Evolutionary conservation across 2,797 vertebrate species (phyloP), one percentile per base, ranked within the genome.

Genomic region (Austrolebias charrua): DNA sequence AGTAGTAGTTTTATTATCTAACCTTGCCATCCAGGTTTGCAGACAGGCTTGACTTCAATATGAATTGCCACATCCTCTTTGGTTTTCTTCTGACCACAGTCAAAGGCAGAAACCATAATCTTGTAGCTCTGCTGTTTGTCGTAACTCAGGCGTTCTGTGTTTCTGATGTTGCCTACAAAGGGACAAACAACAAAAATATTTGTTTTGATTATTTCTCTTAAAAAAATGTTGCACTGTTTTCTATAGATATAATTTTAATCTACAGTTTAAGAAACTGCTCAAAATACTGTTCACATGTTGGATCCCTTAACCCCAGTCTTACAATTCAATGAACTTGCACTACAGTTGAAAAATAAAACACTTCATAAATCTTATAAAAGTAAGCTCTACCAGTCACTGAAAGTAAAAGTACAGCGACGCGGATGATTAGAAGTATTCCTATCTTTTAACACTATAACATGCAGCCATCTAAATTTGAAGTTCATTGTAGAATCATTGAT

Each of bases 21-120:
- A 98, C 98, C 98, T 95, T 98, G 95, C 97, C 97, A 99, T 62
- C 96, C 98, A 14, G 98, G 96, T 76, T 97, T 98, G 92, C 98
- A 99, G 60, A 97, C 94, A 3, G 98, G 97, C 82, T 97, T 96
- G 80, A 99, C 93, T 11, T 95, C 94, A 69, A 99, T 96, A 84
- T 80, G 94, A 64, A 99, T 95, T 3, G 92, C 79, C 42, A 94
- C 95, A 54, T 95, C 94, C 79, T 98, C 94, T 16, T 86, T 89
- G 1, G 96, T 94, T 14, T 83, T 94, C 84, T 97, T 98, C 85
- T 99, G 96, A 51, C 97, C 98, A 9, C 98, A 99, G 90, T 99
- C 98, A 6, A 93, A 97, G 53, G 96, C 96, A 0, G 96, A 98
- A 69, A 98, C 96, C 93, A 94, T 91, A 70, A 99, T 95, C 88